phyloP scores from a whole-genome alignment of 2,888 invertebrate species.

The Lithophane ornitopus region DNA sequence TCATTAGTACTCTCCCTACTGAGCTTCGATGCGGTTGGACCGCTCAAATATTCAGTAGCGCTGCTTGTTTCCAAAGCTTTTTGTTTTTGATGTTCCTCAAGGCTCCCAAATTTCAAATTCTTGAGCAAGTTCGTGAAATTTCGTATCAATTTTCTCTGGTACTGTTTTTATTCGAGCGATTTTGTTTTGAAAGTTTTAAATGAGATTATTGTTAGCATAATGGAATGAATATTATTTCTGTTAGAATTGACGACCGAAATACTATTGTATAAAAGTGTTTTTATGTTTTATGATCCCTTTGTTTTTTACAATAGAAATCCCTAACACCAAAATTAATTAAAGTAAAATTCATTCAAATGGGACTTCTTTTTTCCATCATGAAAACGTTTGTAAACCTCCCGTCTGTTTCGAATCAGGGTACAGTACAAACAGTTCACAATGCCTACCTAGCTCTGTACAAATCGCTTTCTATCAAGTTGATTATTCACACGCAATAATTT shows the following conservation, averaged over 20 bases:
- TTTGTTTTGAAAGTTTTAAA: constrained; percentile 55
- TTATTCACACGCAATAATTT: constrained; percentile 64
- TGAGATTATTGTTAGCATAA: constrained; percentile 52
- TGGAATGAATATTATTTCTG: constrained; percentile 22
- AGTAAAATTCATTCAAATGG: background rate
- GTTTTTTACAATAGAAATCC: background rate
- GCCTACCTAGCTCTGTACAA: constrained; percentile 32
- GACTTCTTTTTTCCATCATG: background rate
- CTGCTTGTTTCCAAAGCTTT: constrained; percentile 74
- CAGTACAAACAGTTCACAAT: constrained; percentile 14
- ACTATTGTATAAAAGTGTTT: background rate
- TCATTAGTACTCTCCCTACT: constrained; percentile 82
- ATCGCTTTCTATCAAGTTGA: constrained; percentile 50
- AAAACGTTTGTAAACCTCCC: background rate
- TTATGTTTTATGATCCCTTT: background rate
- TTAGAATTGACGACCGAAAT: constrained; percentile 1
- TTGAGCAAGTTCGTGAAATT: constrained; percentile 56
- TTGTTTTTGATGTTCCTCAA: constrained; percentile 75
- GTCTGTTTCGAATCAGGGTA: background rate
- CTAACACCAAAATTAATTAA: background rate
- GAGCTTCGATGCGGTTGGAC: constrained; percentile 76
- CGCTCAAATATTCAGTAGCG: constrained; percentile 85
- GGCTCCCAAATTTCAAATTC: constrained; percentile 64
- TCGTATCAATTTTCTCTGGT: constrained; percentile 60
- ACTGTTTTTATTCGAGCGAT: constrained; percentile 57